phyloP scores from a whole-genome alignment of 2,888 invertebrate species.

The Kuschelorhynchus macadamiae region DNA sequence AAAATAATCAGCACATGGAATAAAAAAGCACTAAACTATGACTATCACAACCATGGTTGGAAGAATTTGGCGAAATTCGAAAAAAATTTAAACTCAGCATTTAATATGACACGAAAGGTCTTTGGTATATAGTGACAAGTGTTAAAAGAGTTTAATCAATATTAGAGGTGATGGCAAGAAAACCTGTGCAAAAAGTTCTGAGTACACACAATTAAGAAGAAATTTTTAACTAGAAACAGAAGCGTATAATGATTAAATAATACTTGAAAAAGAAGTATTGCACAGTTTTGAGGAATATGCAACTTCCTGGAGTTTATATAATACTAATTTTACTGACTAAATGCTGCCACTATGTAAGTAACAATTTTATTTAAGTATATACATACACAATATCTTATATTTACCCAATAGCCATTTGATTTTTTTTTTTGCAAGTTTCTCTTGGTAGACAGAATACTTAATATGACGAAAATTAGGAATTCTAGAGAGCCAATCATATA shows the following conservation, averaged over 20 bases:
- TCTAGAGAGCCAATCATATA: conserved; percentile 2
- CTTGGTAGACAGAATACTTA: conserved; percentile 36
- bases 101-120: conserved; percentile 67
- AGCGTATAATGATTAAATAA: conserved; percentile 59
- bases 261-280: conserved; percentile 66
- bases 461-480: background rate
- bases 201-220: background rate
- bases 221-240: conserved; percentile 58
- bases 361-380: conserved; percentile 58
- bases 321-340: conserved; percentile 67
- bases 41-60: conserved; percentile 70
- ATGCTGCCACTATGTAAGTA: conserved; percentile 66
- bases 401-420: conserved; percentile 60
- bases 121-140: conserved; percentile 67
- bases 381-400: conserved; percentile 31
- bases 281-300: conserved; percentile 63
- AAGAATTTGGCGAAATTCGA: conserved; percentile 67
- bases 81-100: conserved; percentile 51
- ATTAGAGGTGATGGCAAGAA: conserved; percentile 58
- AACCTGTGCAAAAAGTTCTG: conserved; percentile 54
- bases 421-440: conserved; percentile 47
- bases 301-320: conserved; percentile 58
- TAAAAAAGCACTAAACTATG: conserved; percentile 61
- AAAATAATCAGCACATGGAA: conserved; percentile 53
- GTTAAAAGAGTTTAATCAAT: conserved; percentile 43